Evolutionary conservation across 2,888 invertebrate species (phyloP).

Genomic region (Spisula solida): DNA sequence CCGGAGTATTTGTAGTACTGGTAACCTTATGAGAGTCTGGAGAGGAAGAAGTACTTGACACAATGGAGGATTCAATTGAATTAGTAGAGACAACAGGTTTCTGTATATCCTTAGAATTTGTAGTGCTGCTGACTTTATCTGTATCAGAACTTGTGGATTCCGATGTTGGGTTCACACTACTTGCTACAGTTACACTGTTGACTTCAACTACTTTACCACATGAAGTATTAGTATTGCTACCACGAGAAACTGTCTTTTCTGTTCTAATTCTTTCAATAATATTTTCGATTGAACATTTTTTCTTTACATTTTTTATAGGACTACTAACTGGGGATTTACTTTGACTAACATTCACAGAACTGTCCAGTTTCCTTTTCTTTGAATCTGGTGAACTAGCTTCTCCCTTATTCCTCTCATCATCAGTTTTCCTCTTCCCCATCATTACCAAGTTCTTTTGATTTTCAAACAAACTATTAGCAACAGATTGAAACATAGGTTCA

Average conservation of each 20-base stretch:
- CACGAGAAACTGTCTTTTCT: constrained; percentile 30
- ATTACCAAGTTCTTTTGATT: constrained; percentile 51
- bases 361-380: constrained; percentile 50
- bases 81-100: not conserved
- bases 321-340: constrained; percentile 18
- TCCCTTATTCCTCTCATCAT: constrained; percentile 39
- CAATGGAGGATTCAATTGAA: not conserved
- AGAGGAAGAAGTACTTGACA: constrained; percentile 11
- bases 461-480: constrained; percentile 62
- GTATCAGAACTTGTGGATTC: not conserved
- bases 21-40: constrained; percentile 7
- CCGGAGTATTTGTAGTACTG: constrained; percentile 6
- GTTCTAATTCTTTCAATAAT: constrained; percentile 61
- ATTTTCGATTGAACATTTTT: constrained; percentile 64
- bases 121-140: constrained; percentile 10
- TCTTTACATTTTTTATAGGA: constrained; percentile 47
- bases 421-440: constrained; percentile 59
- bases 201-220: constrained; percentile 3
- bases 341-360: constrained; percentile 23
- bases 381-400: constrained; percentile 48
- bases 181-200: not conserved
- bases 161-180: not conserved
- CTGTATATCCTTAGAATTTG: not conserved
- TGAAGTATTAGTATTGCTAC: not conserved
- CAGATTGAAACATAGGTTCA: constrained; percentile 75